Base-by-base conservation (phyloP, 2,113 vertebrate species). In the Edolisoma coerulescens region DNA sequence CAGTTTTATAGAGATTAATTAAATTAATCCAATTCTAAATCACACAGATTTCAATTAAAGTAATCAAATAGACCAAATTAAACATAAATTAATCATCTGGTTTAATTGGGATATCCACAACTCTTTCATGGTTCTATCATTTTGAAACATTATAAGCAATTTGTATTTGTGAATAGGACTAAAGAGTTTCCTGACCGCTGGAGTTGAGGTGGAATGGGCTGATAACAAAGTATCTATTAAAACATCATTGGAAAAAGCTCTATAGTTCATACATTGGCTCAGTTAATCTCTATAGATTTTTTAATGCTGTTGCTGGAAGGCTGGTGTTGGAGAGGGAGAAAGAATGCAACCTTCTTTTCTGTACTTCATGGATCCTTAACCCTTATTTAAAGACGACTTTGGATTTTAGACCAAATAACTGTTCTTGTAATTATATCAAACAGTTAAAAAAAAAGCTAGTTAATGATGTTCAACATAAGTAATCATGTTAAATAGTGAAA, bases 401-500 rank as follows among this genome's bases (percentile, higher is more conserved):
- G 97, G 97, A 98, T 98, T 98, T 98, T 82, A 98, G 97, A 98
- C 97, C 95, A 84, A 98, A 98, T 98, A 98, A 98, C 98, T 98
- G 98, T 95, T 98, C 98, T 89, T 96, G 98, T 99, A 99, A 99
- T 99, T 99, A 98, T 98, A 99, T 99, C 98, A 98, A 99, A 98
- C 98, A 98, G 98, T 98, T 99, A 98, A 96, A 87, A 90, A 89
- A 98, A 98, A 97, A 97, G 91, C 97, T 97, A 98, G 98, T 98
- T 98, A 98, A 98, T 99, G 98, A 98, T 98, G 98, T 99, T 99
- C 98, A 98, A 99, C 98, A 98, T 98, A 98, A 98, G 99, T 99
- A 99, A 99, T 99, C 99, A 99, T 98, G 98, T 99, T 99, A 99
- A 99, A 99, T 99, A 99, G 98, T 98, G 98, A 99, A 98, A 99